Evolutionary conservation across 2,113 vertebrate species (phyloP).

Genomic region (Panthera leo): DNA sequence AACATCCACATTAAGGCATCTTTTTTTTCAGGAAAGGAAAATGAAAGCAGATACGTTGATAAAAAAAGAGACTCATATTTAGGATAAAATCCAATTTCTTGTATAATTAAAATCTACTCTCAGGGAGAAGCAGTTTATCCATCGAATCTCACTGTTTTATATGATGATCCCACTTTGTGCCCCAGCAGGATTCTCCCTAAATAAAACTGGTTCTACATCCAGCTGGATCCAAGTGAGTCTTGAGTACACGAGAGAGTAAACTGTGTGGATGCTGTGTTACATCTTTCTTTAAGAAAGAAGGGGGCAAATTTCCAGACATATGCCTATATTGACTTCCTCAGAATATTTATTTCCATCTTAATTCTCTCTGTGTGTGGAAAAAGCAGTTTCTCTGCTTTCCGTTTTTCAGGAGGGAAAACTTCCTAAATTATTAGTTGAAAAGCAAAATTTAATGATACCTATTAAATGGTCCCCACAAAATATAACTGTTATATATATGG

Average conservation of each 20-base stretch:
- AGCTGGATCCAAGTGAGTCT: background rate
- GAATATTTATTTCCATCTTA: background rate
- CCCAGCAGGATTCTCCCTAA: background rate
- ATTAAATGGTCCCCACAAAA: background rate
- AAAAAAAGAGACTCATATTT: background rate
- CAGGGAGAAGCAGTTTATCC: background rate
- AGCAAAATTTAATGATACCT: background rate
- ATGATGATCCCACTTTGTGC: background rate
- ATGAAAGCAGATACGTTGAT: background rate
- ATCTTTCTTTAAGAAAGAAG: background rate
- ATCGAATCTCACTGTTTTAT: background rate
- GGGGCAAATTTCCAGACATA: background rate
- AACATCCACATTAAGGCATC: background rate
- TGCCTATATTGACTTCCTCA: background rate
- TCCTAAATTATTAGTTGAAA: background rate
- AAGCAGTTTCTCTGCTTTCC: background rate
- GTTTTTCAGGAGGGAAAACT: constrained; percentile 1
- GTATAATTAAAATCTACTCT: background rate
- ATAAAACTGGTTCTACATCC: background rate
- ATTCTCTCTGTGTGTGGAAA: background rate
- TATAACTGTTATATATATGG: background rate
- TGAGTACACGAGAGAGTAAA: background rate
- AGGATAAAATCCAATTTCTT: background rate
- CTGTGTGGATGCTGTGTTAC: background rate
- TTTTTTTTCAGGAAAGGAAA: background rate